phyloP scores from a whole-genome alignment of 2,113 vertebrate genomes.

The Corythaeola cristata region DNA sequence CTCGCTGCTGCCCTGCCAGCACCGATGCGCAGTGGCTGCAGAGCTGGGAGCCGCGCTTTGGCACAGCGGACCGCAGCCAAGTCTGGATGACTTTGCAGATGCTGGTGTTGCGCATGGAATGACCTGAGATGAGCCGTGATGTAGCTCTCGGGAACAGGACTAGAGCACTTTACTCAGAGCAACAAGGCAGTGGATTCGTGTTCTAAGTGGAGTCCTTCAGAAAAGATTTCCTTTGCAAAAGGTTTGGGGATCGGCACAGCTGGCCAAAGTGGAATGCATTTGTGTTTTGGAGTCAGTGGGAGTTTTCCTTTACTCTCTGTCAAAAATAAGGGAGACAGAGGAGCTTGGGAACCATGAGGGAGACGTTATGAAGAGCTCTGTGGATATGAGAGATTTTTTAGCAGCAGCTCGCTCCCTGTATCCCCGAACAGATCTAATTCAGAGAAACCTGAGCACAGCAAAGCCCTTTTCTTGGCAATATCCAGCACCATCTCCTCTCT shows the following conservation, averaged over 20 bases:
- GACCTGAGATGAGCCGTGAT: not conserved
- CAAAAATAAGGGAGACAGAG: not conserved
- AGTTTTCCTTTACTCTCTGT: not conserved
- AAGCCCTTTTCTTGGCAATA: not conserved
- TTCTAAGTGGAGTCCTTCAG: not conserved
- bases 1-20: not conserved
- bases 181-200: not conserved
- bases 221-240: not conserved
- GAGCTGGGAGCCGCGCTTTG: not conserved
- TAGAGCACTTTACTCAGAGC: not conserved
- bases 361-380: not conserved
- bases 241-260: not conserved
- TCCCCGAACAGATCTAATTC: not conserved
- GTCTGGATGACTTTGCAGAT: constrained; percentile 49
- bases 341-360: not conserved
- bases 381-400: not conserved
- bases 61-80: not conserved
- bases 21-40: not conserved
- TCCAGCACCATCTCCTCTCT: not conserved
- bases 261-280: not conserved
- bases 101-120: not conserved
- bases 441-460: not conserved
- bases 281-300: not conserved
- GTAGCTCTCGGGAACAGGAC: not conserved
- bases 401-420: not conserved